phyloP scores from a whole-genome alignment of 2,113 vertebrate genomes.

The Phylloscopus trochiloides region DNA sequence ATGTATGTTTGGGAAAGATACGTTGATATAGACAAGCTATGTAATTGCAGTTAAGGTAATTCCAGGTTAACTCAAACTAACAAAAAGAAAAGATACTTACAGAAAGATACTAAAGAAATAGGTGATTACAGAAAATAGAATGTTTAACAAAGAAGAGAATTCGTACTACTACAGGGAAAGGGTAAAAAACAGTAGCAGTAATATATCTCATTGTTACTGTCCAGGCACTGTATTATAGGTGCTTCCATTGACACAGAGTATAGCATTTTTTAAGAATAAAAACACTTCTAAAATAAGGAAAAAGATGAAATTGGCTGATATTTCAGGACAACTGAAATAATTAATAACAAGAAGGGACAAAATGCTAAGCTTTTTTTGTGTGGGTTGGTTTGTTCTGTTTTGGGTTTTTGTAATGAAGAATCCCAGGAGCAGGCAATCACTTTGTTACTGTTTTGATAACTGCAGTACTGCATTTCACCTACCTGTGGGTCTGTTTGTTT shows the following conservation, averaged over 20 bases:
- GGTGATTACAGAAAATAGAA: not conserved
- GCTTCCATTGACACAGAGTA: not conserved
- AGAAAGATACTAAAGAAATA: not conserved
- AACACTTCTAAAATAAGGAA: not conserved
- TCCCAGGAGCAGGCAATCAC: not conserved
- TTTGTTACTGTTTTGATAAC: not conserved
- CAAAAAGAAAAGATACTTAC: not conserved
- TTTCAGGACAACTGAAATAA: not conserved
- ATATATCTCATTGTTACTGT: not conserved
- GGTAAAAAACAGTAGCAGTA: not conserved
- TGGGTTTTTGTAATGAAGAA: not conserved
- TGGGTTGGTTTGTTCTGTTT: not conserved
- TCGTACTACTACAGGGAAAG: not conserved
- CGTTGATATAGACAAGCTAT: not conserved
- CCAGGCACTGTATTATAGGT: not conserved
- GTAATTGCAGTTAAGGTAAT: not conserved
- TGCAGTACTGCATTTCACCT: not conserved
- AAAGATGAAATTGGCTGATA: not conserved
- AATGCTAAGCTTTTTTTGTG: not conserved
- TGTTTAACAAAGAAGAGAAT: not conserved
- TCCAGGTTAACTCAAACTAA: not conserved
- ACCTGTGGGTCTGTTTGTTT: not conserved
- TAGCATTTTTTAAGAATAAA: not conserved
- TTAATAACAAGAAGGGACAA: not conserved
- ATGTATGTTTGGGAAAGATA: not conserved